A percentile compares a stretch with the other conserved stretches of the same genome.
These are phyloP conservation scores for Scatophagus argus DNA, from an alignment of 2,113 vertebrate genomes.

Conservation along the genomic window DNA sequence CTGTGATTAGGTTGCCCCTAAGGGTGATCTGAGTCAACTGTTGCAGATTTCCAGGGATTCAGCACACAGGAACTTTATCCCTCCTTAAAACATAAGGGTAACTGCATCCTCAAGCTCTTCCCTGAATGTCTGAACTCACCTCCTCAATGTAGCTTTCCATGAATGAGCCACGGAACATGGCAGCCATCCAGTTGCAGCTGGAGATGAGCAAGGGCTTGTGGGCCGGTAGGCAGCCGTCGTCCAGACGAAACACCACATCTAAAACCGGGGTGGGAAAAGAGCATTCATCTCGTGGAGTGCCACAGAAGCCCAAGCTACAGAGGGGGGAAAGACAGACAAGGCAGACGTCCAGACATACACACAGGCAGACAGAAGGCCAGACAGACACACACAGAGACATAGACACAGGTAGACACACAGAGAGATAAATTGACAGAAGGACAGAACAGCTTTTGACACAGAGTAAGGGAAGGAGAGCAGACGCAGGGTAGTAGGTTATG, in stretches of 20 bases:
- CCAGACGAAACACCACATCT: conserved; percentile 92
- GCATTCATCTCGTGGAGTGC: conserved; percentile 86
- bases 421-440: conserved; percentile 78
- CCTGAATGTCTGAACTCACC: conserved; percentile 76
- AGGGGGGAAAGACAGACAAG: conserved; percentile 81
- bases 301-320: conserved; percentile 86
- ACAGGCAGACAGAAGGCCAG: conserved; percentile 64
- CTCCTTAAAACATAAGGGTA: conserved; percentile 22
- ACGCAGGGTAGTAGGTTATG: conserved; percentile 23
- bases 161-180: conserved; percentile 93
- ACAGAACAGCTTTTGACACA: conserved; percentile 68
- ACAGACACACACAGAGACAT: conserved; percentile 72
- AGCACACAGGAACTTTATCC: conserved; percentile 12
- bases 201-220: conserved; percentile 93
- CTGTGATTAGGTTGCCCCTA: not conserved
- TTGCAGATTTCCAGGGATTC: conserved; percentile 4
- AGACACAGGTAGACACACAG: conserved; percentile 79
- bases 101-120: conserved; percentile 4
- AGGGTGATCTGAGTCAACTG: not conserved
- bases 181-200: conserved; percentile 94
- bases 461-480: conserved; percentile 62
- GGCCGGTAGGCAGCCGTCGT: conserved; percentile 88
- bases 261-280: conserved; percentile 87
- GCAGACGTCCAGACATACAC: conserved; percentile 74
- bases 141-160: conserved; percentile 90